These are phyloP conservation scores for Calliopsis andreniformis DNA, from an alignment of 1,140 invertebrate genomes.

Conservation along the genomic window DNA sequence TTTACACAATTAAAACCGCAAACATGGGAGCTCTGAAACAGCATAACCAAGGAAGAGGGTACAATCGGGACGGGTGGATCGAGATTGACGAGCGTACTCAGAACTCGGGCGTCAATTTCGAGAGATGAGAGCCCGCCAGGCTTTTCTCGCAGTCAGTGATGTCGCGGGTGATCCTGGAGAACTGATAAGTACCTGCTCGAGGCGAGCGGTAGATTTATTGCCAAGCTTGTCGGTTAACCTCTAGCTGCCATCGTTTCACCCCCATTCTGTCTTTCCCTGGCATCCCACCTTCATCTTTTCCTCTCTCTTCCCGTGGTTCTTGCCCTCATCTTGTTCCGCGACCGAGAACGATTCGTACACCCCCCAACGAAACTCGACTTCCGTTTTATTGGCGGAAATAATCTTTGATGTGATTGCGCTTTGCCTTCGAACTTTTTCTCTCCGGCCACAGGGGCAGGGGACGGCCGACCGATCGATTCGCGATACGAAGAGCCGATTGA, in stretches of 20 bases:
- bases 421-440: conserved; percentile 64
- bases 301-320: conserved; percentile 20
- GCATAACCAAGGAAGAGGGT: not conserved
- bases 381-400: conserved; percentile 80
- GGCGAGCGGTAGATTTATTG: conserved; percentile 79
- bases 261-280: conserved; percentile 60
- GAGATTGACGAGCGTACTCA: conserved; percentile 32
- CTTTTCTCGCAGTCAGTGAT: conserved; percentile 60
- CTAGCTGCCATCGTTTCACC: conserved; percentile 59
- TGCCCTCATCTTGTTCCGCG: conserved; percentile 52
- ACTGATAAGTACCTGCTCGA: conserved; percentile 78
- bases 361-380: conserved; percentile 68
- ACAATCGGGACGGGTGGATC: not conserved
- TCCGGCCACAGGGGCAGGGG: conserved; percentile 19
- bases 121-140: conserved; percentile 67
- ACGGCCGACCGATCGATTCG: conserved; percentile 55
- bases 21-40: too few relatives aligned
- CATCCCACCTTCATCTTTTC: not conserved
- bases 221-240: conserved; percentile 57
- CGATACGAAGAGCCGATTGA: conserved; percentile 27
- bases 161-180: conserved; percentile 63
- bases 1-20: too few relatives aligned
- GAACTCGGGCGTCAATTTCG: conserved; percentile 55
- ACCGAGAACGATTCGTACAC: conserved; percentile 52
- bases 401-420: conserved; percentile 79